Evolutionary conservation across 37 sponge, comb jelly and placozoan species (phyloP).

Genomic region (Halisarca cf. caerulea): DNA sequence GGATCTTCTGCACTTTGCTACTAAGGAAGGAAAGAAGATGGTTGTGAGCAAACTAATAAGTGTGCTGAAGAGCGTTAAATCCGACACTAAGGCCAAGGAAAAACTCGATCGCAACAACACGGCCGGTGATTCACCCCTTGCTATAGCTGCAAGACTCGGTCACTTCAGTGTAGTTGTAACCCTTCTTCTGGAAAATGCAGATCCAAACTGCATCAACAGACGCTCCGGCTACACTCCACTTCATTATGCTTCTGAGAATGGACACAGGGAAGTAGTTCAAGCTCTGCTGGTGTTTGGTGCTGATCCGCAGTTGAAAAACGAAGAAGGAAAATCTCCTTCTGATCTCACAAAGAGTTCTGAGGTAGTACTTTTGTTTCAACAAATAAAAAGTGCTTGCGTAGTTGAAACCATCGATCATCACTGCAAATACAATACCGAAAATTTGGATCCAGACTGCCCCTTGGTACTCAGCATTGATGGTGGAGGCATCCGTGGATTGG

Average conservation of each 20-base stretch:
- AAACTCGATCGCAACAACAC: too few relatives aligned
- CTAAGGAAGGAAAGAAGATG: too few relatives aligned
- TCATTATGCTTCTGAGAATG: constrained; percentile 37
- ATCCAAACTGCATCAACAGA: constrained; percentile 8
- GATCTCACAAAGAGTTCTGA: constrained; percentile 20
- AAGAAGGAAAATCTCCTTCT: constrained; percentile 20
- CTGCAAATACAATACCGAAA: too few relatives aligned
- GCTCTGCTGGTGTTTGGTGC: constrained; percentile 54
- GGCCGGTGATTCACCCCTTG: constrained; percentile 37
- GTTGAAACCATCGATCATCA: too few relatives aligned
- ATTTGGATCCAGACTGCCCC: too few relatives aligned
- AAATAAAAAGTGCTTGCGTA: neutral
- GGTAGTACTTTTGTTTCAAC: neutral
- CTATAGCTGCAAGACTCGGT: neutral
- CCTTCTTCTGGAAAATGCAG: constrained; percentile 36
- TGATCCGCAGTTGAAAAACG: constrained; percentile 29
- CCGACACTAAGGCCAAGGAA: too few relatives aligned
- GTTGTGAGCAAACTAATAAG: too few relatives aligned
- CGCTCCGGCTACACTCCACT: constrained; percentile 46
- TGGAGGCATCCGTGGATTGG: constrained; percentile 55
- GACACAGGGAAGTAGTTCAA: constrained; percentile 30
- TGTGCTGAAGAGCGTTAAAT: too few relatives aligned
- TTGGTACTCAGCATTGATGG: constrained; percentile 51
- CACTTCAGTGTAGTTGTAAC: neutral
- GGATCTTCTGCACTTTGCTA: too few relatives aligned